Base-by-base conservation (phyloP, 2,113 vertebrate genomes). In the Triplophysa rosa region DNA sequence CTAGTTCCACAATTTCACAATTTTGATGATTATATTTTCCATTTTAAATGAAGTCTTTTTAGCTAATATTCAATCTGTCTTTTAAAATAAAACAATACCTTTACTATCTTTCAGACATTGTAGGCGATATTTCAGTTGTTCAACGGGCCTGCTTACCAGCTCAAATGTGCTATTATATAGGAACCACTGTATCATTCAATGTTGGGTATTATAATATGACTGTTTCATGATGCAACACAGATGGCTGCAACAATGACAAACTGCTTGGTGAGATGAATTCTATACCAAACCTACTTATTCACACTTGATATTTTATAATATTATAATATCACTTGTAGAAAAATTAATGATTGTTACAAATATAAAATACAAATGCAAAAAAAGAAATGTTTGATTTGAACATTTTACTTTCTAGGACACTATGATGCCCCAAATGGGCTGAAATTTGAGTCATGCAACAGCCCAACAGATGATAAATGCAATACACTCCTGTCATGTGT, bases 351-450 rank as follows among this genome's bases (percentile, higher is more conserved):
- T n/a, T n/a, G n/a, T 42, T 7, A 10, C 6, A 42, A 42, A 8
- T 42, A 6, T 10, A 42, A 42, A 42, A 42, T 29, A 29, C 26
- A 3, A 29, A 29, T 29, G 0, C 26, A 2, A 29, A 29, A 29
- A 29, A n/a, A n/a, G n/a, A n/a, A n/a, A n/a, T n/a, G n/a, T n/a
- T n/a, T n/a, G n/a, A n/a, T n/a, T n/a, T n/a, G 49, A 12, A 17
- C 49, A 52, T 16, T n/a, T 47, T 29, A 75, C 59, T 47, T 75
- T 76, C 9, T 52, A 76, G 58, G 49, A 8, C 24, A 13, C 40
- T 47, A 47, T 21, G 23, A 6, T 49, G 40, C 16, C 19, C 42
- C 59, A 8, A 47, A 76, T 45, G 56, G 37, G 10, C 62, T 45
- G 19, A 19, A 29, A 37, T 71, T 49, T 58, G 37, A 8, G 1